Base-by-base conservation (phyloP, 2,113 vertebrate genomes). In the Rafetus swinhoei region DNA sequence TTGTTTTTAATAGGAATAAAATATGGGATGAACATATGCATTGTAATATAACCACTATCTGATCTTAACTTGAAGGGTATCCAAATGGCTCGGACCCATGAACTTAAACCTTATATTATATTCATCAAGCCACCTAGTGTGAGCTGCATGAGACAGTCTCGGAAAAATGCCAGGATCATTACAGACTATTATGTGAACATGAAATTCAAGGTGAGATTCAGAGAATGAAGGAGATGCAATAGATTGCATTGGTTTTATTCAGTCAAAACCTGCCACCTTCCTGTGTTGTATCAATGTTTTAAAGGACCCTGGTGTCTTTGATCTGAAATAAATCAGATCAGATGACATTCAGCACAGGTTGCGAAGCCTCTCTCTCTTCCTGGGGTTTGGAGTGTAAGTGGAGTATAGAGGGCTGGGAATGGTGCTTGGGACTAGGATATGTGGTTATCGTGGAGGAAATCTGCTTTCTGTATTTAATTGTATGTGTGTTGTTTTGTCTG, bases 51-150 rank as follows among this genome's bases (percentile, higher is more conserved):
- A 86, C 56, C 54, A 9, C 22, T 81, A 22, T 87, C 13, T 60
- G 56, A 35, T n/a, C 54, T 90, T 84, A 22, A 35, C 90, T 81
- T 93, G 52, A 93, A 99, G 99, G 98, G 97, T 85, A 98, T 99
- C 91, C 98, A 98, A 59, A 89, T 98, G 82, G 98, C 99, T 93
- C 98, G 99, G 96, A 99, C 98, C 5, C 98, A 98, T 24, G 98
- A 99, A 60, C 97, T 99, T 95, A 99, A 98, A 94, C 99, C 99
- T 82, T 99, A 99, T 93, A 80, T 99, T 91, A 98, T 99, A 98
- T 99, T 99, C 79, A 98, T 99, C 96, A 99, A 99, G 94, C 99
- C 99, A 53, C 98, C 99, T 4, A 96, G 97, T 55, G 87, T 98
- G 86, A 98, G 96, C 80, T 98, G 95, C 88, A 99, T 99, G 98